phyloP scores from a whole-genome alignment of 2,113 vertebrate genomes.

The Scomber japonicus region DNA sequence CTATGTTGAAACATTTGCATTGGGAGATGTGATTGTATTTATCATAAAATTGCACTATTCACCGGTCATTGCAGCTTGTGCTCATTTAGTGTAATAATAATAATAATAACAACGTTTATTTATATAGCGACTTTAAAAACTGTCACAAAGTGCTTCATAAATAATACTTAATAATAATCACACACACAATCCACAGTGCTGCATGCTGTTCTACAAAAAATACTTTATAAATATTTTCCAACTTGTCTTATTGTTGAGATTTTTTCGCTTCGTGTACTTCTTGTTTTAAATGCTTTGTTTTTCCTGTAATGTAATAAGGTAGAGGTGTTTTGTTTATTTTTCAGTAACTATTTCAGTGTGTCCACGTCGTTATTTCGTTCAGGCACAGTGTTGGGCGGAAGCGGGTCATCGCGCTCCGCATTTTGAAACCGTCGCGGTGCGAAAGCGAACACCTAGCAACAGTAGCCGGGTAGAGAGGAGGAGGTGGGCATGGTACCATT shows the following conservation, averaged over 20 bases:
- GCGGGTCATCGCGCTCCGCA: slow-evolving; percentile 70
- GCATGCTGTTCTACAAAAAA: not conserved
- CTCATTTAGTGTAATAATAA: slow-evolving; percentile 5
- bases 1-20: slow-evolving; percentile 64
- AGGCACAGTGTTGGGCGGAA: slow-evolving; percentile 53
- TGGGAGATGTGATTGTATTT: slow-evolving; percentile 70
- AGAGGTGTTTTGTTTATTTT: too few relatives aligned
- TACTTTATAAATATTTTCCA: not conserved
- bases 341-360: too few relatives aligned
- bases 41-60: slow-evolving; percentile 82
- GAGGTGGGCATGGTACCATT: slow-evolving; percentile 53
- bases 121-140: too few relatives aligned
- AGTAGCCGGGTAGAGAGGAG: slow-evolving; percentile 65
- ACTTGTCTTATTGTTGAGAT: not conserved
- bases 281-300: too few relatives aligned
- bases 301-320: too few relatives aligned
- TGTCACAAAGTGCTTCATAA: too few relatives aligned
- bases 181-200: too few relatives aligned
- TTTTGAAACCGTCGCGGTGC: slow-evolving; percentile 84
- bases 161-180: too few relatives aligned
- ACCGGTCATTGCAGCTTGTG: slow-evolving; percentile 30
- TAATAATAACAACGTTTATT: too few relatives aligned
- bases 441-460: slow-evolving; percentile 58
- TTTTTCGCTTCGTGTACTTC: too few relatives aligned
- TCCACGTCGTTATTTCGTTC: slow-evolving; percentile 49